Base-by-base conservation (phyloP, 1,140 invertebrate genomes). In the Drosophila varians region DNA sequence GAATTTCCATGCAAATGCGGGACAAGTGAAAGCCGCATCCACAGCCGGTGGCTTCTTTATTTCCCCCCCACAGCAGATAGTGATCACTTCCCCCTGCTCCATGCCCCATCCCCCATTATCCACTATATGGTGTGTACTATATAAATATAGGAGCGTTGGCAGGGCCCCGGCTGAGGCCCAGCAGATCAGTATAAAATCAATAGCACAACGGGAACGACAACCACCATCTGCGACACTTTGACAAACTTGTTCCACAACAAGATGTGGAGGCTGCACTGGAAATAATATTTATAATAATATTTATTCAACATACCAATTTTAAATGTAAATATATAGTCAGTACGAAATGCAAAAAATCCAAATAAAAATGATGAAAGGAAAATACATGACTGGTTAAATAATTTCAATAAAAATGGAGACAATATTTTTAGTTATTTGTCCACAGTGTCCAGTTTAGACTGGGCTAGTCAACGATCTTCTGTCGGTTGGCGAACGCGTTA, bases 151-250 rank as follows among this genome's bases (percentile, higher is more conserved):
- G 49, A 8, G 47, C 26, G 53, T 43, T 72, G 70, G 57, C 70
- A 74, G 69, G 69, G 70, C 70, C 38, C 34, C 71, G 28, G 45
- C 53, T 14, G 61, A 34, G 65, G 69, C 72, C 74, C 79, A 86
- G 66, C 60, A 58, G 60, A 80, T 86, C 77, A 77, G 61, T 80
- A 80, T 80, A 86, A 77, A 76, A 80, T 79, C 77, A 82, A 82
- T 70, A 58, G 65, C 64, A 53, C 56, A 75, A 75, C 56, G 56
- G 68, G 49, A 77, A 77, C 58, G 45, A 54, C 71, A 58, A 42
- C 54, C 72, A 54, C 69, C 53, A 82, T 79, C 77, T 82, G 77
- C 82, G 77, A 87, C 82, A 87, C 82, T 87, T 86, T 87, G 61
- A 56, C 61, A 82, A 82, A 82, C 77, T 64, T 64, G 77, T 82